Base-by-base conservation (phyloP, 2,113 vertebrate species). In the Pantherophis guttatus region DNA sequence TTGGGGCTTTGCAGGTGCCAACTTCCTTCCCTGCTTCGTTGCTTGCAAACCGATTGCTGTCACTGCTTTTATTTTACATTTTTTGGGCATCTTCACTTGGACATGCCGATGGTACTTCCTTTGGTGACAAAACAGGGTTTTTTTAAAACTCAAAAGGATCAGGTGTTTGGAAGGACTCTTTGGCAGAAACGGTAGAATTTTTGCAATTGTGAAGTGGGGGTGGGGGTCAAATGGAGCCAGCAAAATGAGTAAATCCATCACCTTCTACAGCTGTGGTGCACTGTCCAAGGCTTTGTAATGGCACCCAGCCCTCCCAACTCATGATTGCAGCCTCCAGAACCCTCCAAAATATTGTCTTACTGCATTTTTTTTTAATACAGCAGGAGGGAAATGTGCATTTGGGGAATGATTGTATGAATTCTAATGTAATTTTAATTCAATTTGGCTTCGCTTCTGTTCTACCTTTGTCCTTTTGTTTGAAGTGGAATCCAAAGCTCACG, bases 261-360 rank as follows among this genome's bases (percentile, higher is more conserved):
- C 17, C 33, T 39, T 21, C 75, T 81, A 39, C 33, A 81, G 33
- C 75, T 44, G 33, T 7, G 17, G 75, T 44, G 33, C 75, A 81
- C 8, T 0, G 0, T 75, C 12, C 13, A 1, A 13, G 65, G 13
- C n/a, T 17, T n/a, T 2, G 0, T 4, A 81, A 81, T 21, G 75
- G 33, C 33, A 44, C 8, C 33, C 75, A 81, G 75, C 17, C 17
- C 33, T 39, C 33, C 17, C 17, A 8, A 39, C 3, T 15, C 70
- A 9, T 44, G 75, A 21, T 3, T 81, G 75, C 75, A 81, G 33
- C 33, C 75, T 39, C 33, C 33, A 81, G 33, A 39, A 81, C 7
- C 75, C 75, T 21, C 7, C 33, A 81, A 81, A 39, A 39, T 44
- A 3, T 81, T 8, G 33, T 81, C 33, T 81, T 81, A 21, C 17